Conservation (phyloP, 2,113 vertebrate genomes). For the Speoplatyrhinus poulsoni region DNA sequence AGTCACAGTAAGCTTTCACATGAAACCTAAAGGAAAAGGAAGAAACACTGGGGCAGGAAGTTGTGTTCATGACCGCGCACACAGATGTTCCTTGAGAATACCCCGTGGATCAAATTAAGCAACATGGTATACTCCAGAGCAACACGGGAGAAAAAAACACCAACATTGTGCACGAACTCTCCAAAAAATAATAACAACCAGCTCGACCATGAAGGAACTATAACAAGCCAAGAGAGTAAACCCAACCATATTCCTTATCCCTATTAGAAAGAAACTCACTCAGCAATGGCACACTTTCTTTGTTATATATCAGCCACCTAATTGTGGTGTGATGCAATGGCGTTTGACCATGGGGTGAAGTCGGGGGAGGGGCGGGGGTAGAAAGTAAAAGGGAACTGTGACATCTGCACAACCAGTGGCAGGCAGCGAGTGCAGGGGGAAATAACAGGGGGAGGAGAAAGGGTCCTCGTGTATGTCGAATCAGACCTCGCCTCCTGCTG, state of each 20-base stretch:
- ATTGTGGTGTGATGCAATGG: constrained; percentile 67
- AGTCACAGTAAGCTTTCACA: too few relatives aligned
- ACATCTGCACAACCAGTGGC: constrained; percentile 76
- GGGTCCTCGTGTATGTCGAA: constrained; percentile 38
- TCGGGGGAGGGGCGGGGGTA: constrained; percentile 44
- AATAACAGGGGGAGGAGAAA: constrained; percentile 14
- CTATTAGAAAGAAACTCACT: constrained; percentile 21
- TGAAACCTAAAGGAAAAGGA: background rate
- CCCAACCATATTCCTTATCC: constrained; percentile 19
- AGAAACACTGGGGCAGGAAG: constrained; percentile 48
- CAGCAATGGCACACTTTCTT: constrained; percentile 30
- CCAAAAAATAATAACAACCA: constrained; percentile 26
- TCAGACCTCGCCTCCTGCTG: constrained; percentile 46
- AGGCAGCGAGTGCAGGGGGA: constrained; percentile 47
- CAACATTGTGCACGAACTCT: constrained; percentile 8
- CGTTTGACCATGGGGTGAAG: constrained; percentile 69
- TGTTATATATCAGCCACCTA: constrained; percentile 7
- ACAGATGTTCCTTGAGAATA: constrained; percentile 62
- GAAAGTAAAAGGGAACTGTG: constrained; percentile 61
- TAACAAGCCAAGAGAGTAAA: constrained; percentile 21
- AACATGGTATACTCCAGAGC: constrained; percentile 42
- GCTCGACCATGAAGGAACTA: constrained; percentile 19
- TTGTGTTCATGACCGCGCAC: constrained; percentile 46
- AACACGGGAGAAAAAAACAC: constrained; percentile 46
- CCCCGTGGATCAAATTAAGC: constrained; percentile 64